phyloP scores from a whole-genome alignment of 2,113 vertebrate species.

The Silurus asotus region DNA sequence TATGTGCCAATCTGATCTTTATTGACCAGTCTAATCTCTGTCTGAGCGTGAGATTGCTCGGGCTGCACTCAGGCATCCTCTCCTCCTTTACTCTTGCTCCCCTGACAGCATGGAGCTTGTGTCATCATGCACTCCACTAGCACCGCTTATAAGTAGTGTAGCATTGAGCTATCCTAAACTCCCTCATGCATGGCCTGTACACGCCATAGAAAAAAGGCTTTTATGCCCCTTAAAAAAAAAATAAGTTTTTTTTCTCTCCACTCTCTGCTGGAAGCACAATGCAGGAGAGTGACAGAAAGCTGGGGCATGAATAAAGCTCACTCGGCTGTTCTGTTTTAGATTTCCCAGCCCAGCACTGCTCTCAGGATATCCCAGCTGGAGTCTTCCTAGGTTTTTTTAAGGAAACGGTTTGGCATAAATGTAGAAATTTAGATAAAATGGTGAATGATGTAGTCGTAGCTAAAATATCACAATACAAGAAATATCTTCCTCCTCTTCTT shows the following conservation, averaged over 20 bases:
- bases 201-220: conserved; percentile 35
- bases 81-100: conserved; percentile 1
- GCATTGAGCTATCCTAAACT: conserved; percentile 24
- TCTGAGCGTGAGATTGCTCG: neutral
- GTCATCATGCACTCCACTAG: conserved; percentile 52
- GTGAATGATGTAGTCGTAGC: neutral
- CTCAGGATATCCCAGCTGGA: conserved; percentile 7
- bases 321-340: conserved; percentile 11
- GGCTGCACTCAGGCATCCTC: neutral
- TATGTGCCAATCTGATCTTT: neutral
- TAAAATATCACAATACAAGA: neutral
- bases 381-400: neutral
- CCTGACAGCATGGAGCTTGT: conserved; percentile 44
- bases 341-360: neutral
- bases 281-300: conserved; percentile 51
- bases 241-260: conserved; percentile 16
- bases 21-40: conserved; percentile 8
- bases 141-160: conserved; percentile 36
- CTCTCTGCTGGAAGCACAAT: conserved; percentile 9
- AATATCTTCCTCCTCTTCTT: neutral
- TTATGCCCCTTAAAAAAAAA: neutral
- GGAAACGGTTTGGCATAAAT: neutral
- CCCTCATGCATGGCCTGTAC: conserved; percentile 43
- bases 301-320: conserved; percentile 41
- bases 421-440: neutral